Conservation (phyloP, 2,797 vertebrate species). For the Chelidonichthys spinosus region DNA sequence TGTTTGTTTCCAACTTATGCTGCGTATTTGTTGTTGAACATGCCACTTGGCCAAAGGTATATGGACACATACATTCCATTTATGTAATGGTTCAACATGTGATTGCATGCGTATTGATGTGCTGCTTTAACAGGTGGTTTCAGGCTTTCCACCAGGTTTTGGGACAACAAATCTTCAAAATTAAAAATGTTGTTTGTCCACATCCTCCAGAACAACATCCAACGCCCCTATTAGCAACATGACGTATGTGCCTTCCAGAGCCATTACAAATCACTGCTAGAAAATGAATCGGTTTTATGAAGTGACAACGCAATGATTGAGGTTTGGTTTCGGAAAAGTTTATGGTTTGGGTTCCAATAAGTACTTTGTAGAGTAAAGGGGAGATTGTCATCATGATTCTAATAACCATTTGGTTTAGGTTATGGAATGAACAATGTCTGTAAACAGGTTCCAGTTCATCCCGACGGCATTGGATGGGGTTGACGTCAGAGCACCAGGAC, state of each 20-base stretch:
- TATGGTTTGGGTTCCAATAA: neutral
- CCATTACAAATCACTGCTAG: neutral
- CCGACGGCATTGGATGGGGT: neutral
- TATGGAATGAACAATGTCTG: neutral
- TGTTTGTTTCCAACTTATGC: conserved; percentile 45
- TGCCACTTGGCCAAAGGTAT: conserved; percentile 5
- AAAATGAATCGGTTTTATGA: neutral
- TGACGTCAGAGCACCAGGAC: neutral
- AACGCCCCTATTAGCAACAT: neutral
- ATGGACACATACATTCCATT: neutral
- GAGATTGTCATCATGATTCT: neutral
- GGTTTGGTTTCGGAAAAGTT: neutral
- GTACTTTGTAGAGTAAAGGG: neutral
- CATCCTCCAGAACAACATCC: neutral
- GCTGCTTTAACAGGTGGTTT: neutral
- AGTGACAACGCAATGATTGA: neutral
- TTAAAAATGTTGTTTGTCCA: neutral
- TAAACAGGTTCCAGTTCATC: too few relatives aligned
- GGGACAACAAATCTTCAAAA: neutral
- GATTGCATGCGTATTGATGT: neutral
- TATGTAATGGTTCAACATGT: neutral
- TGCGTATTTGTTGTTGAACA: conserved; percentile 24
- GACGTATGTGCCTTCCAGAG: neutral
- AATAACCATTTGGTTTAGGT: neutral
- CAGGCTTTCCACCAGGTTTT: neutral